Conservation (phyloP, 2,888 invertebrate species). For the Tanytarsus gracilentus region DNA sequence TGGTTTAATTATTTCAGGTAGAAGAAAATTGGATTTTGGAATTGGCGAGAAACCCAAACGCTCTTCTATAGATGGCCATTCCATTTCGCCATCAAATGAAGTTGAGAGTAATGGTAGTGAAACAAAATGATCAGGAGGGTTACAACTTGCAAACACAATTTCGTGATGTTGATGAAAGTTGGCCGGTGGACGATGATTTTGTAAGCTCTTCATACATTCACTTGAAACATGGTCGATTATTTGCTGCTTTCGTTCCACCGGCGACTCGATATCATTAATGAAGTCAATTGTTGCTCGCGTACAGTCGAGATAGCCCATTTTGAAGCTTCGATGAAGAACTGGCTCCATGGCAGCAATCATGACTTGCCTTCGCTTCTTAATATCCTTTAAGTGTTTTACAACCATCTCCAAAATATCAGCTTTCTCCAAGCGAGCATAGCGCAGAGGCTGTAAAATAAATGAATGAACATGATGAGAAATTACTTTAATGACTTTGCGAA, state of each 20-base stretch:
- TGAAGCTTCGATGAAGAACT: constrained; percentile 5
- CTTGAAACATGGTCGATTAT: constrained; percentile 11
- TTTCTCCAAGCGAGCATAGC: constrained; percentile 20
- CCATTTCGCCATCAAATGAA: neutral
- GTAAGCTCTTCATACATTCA: constrained; percentile 10
- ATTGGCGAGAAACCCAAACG: constrained; percentile 14
- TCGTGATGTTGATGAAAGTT: constrained; percentile 17
- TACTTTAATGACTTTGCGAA: too few relatives aligned
- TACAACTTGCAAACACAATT: constrained; percentile 13
- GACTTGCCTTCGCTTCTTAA: constrained; percentile 17
- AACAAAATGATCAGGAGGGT: constrained; percentile 9
- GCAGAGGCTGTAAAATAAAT: constrained; percentile 11
- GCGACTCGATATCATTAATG: constrained; percentile 19
- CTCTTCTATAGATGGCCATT: constrained; percentile 13
- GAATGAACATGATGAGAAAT: too few relatives aligned
- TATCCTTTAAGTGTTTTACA: constrained; percentile 16
- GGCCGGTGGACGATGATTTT: constrained; percentile 9
- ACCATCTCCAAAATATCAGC: constrained; percentile 26
- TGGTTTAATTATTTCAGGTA: constrained; percentile 14
- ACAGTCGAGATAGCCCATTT: constrained; percentile 17
- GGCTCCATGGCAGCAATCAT: constrained; percentile 22
- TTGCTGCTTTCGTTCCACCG: constrained; percentile 1
- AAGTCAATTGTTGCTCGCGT: constrained; percentile 19
- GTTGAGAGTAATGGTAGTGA: constrained; percentile 6
- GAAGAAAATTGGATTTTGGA: constrained; percentile 3